A percentile compares a stretch with the other conserved stretches of the same genome.
Evolutionary conservation across 2,888 invertebrate species (phyloP).

Genomic region (Epiperipatus broadwayi): DNA sequence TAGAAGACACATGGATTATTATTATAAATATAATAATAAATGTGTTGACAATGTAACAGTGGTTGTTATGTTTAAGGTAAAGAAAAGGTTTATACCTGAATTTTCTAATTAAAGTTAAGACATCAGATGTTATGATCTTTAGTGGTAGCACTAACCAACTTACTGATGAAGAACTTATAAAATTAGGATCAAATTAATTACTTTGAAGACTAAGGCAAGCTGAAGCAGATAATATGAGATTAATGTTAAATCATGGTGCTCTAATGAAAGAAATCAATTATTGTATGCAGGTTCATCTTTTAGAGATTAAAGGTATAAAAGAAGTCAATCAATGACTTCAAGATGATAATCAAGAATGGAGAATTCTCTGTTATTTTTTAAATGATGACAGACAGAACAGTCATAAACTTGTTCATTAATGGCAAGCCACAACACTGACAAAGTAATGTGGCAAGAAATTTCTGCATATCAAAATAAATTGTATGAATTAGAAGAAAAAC

Average conservation of each 20-base stretch:
- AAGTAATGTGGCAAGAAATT: constrained; percentile 93
- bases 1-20: too few species aligned
- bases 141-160: too few species aligned
- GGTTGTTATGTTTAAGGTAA: too few species aligned
- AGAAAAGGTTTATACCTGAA: too few species aligned
- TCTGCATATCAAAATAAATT: constrained; percentile 67
- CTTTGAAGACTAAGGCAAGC: constrained; percentile 69
- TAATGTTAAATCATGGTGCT: constrained; percentile 32
- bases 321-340: constrained; percentile 75
- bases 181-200: constrained; percentile 48
- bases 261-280: constrained; percentile 49
- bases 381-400: constrained; percentile 93
- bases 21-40: too few species aligned
- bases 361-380: constrained; percentile 85
- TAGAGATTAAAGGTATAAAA: constrained; percentile 41
- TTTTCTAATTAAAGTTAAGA: too few species aligned
- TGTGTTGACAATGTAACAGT: too few species aligned
- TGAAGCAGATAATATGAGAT: constrained; percentile 42
- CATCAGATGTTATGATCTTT: too few species aligned
- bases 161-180: too few species aligned
- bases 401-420: constrained; percentile 76
- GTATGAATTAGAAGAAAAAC: constrained; percentile 70
- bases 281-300: constrained; percentile 43
- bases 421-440: constrained; percentile 92
- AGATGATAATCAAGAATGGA: constrained; percentile 51